Evolutionary conservation across 1,140 invertebrate genomes (phyloP).

Genomic region (Drosophila guanche): DNA sequence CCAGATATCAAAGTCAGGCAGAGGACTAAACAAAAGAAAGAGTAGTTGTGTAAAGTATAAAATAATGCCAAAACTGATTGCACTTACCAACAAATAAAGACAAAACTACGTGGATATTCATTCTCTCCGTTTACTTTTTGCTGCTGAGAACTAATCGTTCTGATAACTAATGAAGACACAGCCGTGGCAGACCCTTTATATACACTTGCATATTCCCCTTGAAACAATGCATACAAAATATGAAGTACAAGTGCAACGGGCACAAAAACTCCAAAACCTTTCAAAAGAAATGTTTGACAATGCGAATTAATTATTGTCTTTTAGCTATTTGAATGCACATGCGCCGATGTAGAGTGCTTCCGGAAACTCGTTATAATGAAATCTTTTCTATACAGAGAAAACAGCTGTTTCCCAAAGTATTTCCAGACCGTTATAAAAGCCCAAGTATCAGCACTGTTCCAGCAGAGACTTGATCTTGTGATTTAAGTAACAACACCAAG

Average conservation of each 20-base stretch:
- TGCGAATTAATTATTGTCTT: no score
- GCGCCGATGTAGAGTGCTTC: no score
- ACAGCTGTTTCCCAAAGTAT: conserved; percentile 1
- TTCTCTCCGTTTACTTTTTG: background rate
- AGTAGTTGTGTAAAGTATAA: background rate
- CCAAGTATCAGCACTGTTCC: background rate
- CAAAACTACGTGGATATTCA: conserved; percentile 1
- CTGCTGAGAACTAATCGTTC: background rate
- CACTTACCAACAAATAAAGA: conserved; percentile 2
- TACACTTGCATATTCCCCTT: background rate
- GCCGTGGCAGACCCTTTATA: conserved; percentile 9
- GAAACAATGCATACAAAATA: background rate
- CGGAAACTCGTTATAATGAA: background rate
- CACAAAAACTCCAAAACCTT: no score
- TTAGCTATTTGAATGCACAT: no score
- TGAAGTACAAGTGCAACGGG: background rate
- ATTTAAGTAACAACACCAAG: conserved; percentile 14
- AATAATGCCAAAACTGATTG: conserved; percentile 6
- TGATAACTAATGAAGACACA: conserved; percentile 4
- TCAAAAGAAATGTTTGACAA: no score
- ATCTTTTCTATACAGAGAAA: background rate
- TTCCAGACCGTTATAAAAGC: conserved; percentile 39
- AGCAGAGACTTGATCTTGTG: conserved; percentile 16
- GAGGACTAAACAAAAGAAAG: conserved; percentile 4
- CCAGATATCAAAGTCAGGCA: conserved; percentile 33